Evolutionary conservation across 53 echinoderm and acorn worm species (phyloP), one percentile per base, ranked within the genome.

Genomic region (Stichopus horrens): DNA sequence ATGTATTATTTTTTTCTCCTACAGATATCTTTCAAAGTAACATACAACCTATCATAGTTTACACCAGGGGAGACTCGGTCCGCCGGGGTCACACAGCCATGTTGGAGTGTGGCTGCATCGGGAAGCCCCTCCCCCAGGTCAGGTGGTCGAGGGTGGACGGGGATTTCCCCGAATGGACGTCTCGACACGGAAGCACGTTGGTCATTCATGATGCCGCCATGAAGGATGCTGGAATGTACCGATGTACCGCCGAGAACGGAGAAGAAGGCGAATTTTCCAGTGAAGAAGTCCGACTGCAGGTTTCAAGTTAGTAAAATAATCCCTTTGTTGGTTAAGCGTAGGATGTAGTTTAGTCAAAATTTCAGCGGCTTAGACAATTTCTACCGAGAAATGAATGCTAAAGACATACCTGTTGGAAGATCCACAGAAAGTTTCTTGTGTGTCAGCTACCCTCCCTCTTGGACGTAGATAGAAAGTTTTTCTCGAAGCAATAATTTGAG

Each of bases 91-190:
- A 92, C 23, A 80, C 57, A 11, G 99, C 99, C 20, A 76, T 92
- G 6, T 75, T 99, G 79, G 99, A 95, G 74, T 99, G 99, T 74
- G 91, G 94, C 9, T 74, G 93, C 14, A 68, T 76, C 1, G 96
- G 94, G 5, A 90, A 89, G 21, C 96, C 93, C 9, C 81, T 88
- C 63, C 91, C 90, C 0, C 37, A 84, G 1, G 90, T 96, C 76
- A 71, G 88, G 37, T 99, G 99, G 99, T 83, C 92, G 92, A 90
- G 83, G 18, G 58, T 83, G 73, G 86, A 84, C 7, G 94, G 92
- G 9, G 92, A 90, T 1, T 23, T 75, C 16, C 93, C 92, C 53
- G 83, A 90, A 14, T 23, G 18, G 52, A 89, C 74, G 37, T 90
- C 84, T 23, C 53, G 75, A 52, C 89, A 93, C 52, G 80, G 86